phyloP scores from a whole-genome alignment of 2,888 invertebrate species.

The Eristalis arbustorum region DNA sequence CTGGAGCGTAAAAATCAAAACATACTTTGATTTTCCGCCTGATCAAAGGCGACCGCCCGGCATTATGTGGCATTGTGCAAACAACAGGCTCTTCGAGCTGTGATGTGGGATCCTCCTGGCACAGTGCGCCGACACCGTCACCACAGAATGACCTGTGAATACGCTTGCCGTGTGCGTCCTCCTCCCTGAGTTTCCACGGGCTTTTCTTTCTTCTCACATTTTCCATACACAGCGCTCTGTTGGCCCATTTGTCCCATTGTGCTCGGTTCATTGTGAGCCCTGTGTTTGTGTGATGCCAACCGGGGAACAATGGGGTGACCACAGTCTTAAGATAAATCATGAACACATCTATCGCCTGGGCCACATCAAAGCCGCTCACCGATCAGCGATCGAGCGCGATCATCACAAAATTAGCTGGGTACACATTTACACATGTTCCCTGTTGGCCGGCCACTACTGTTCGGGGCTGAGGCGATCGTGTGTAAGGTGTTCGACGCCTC shows the following conservation, averaged over 20 bases:
- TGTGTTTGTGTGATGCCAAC: slow-evolving; percentile 43
- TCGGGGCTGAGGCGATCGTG: slow-evolving; percentile 35
- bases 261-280: slow-evolving; percentile 40
- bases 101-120: slow-evolving; percentile 34
- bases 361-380: slow-evolving; percentile 66
- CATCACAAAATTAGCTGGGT: slow-evolving; percentile 49
- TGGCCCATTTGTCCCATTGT: slow-evolving; percentile 61
- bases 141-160: slow-evolving; percentile 14
- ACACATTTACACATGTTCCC: background rate
- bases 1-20: slow-evolving; percentile 67
- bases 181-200: slow-evolving; percentile 6
- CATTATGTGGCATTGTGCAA: slow-evolving; percentile 50
- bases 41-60: slow-evolving; percentile 62
- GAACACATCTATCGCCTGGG: slow-evolving; percentile 55
- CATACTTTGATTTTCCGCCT: slow-evolving; percentile 70
- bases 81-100: slow-evolving; percentile 33
- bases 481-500: slow-evolving; percentile 46
- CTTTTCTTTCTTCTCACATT: slow-evolving; percentile 22
- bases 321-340: slow-evolving; percentile 67
- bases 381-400: slow-evolving; percentile 15
- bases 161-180: slow-evolving; percentile 13
- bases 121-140: slow-evolving; percentile 50
- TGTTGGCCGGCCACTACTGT: background rate
- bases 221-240: slow-evolving; percentile 26
- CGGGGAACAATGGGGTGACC: slow-evolving; percentile 60